A percentile compares a stretch with the other conserved stretches of the same genome.
Conservation (phyloP, 2,797 vertebrate species). For the Merluccius polli region DNA sequence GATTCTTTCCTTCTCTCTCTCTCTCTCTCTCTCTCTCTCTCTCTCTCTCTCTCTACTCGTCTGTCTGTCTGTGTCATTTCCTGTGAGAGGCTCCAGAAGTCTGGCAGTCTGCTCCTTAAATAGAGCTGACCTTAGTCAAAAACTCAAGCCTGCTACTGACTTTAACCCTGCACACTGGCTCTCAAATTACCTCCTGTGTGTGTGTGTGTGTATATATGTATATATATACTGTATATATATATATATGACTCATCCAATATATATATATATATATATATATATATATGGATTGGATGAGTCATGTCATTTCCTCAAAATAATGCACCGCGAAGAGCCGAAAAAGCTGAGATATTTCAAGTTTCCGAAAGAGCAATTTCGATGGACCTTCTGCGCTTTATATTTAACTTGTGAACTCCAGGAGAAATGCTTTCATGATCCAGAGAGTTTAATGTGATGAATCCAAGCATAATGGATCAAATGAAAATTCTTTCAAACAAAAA, state of each 20-base stretch:
- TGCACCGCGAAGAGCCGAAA: not conserved
- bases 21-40: not conserved
- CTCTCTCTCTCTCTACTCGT: not conserved
- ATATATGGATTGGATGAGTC: not conserved
- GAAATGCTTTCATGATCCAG: not conserved
- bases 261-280: constrained; percentile 1
- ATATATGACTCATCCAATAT: too few relatives aligned
- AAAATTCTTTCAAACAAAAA: not conserved
- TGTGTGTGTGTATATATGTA: constrained; percentile 30
- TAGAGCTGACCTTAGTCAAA: constrained; percentile 73
- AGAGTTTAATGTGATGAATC: not conserved
- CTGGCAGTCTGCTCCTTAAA: constrained; percentile 75
- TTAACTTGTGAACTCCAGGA: not conserved
- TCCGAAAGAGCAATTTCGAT: too few relatives aligned
- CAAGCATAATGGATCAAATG: not conserved
- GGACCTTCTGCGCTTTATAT: not conserved
- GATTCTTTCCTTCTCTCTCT: not conserved
- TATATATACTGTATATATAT: not conserved
- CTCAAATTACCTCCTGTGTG: constrained; percentile 55
- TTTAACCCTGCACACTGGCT: constrained; percentile 55
- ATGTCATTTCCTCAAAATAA: not conserved
- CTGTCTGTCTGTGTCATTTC: constrained; percentile 48
- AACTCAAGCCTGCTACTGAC: constrained; percentile 55
- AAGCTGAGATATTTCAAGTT: too few relatives aligned
- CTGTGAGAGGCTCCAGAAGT: constrained; percentile 63